Base-by-base conservation (phyloP, 2,888 invertebrate species). In the Sisyra terminalis region DNA sequence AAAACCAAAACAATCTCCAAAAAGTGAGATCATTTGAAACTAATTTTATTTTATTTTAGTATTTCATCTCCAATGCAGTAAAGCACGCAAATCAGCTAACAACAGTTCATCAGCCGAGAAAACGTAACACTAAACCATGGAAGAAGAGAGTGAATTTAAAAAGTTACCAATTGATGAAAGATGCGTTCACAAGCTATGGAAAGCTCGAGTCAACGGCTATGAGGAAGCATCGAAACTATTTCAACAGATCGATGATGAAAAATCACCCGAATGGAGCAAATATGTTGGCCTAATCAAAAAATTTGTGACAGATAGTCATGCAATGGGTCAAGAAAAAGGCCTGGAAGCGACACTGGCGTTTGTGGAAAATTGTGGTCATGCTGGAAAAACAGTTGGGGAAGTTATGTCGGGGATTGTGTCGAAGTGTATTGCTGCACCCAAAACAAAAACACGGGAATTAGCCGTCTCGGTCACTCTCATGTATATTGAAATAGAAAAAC, bases 401-500 rank as follows among this genome's bases (percentile, higher is more conserved):
- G 36, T 40, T 37, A 79, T 89, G 72, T 69, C 73, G 10, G 86
- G 90, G 9, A 78, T 96, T 50, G 83, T 96, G 1, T 69, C 79
- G 41, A 97, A 97, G 65, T 93, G 94, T 58, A 77, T 96, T 50
- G 90, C 88, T 24, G 89, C 93, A 2, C 81, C 89, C 2, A 89
- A 80, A 65, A 75, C 85, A 4, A 90, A 85, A 62, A 94, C 93
- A 7, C 88, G 85, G 60, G 96, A 96, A 49, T 70, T 92, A 38
- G 85, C 90, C 0, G 69, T 84, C 45, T 93, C 93, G 65, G 74
- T 96, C 47, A 78, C 82, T 4, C 66, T 97, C 45, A 88, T 93
- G 87, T 94, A 86, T 59, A 73, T 96, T 50, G 96, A 97, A 68
- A 89, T 94, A 53, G 96, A 97, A 57, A 94, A 92, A 58, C 83